Base-by-base conservation (phyloP, 2,797 vertebrate species). In the Anguilla anguilla region DNA sequence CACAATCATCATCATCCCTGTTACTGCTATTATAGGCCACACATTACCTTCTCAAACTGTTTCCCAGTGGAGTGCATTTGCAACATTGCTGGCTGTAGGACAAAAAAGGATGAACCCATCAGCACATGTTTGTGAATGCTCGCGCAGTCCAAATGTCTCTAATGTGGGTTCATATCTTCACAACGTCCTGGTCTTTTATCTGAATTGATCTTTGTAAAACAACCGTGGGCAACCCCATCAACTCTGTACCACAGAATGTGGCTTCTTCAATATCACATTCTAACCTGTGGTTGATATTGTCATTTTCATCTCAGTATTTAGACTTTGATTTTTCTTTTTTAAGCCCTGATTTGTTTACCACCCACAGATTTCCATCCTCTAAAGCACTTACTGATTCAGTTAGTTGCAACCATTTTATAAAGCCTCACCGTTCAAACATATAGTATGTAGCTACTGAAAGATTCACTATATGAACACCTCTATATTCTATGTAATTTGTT, bases 221-320 rank as follows among this genome's bases (percentile, higher is more conserved):
- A 84, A 10, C 53, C 25, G 3, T 31, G n/a, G 83, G 25, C 19
- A 22, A 82, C 5, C 79, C 59, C 22, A 28, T 51, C 22, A 15
- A 15, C 7, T 64, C 43, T 57, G 31, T 72, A 61, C 64, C 17
- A 28, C n/a, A 85, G 87, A 86, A 87, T 88, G 64, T 84, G 46
- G 59, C 67, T 85, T 31, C 59, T 82, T 77, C 84, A 39, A 35
- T 49, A 61, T 88, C 81, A 87, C 51, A 77, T 88, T 64, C 67
- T 89, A 81, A 10, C 81, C 67, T 81, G 64, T 69, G 72, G 55
- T 67, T 89, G 74, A 87, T 87, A 85, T 87, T 89, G 51, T 85
- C 64, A 91, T 67, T 92, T 88, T 89, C 91, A 89, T 92, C 92
- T 94, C 93, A 94, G 94, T 92, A 91, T 88, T 91, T 92, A 74